phyloP scores from a whole-genome alignment of 2,888 invertebrate species.

The Bugula neritina region DNA sequence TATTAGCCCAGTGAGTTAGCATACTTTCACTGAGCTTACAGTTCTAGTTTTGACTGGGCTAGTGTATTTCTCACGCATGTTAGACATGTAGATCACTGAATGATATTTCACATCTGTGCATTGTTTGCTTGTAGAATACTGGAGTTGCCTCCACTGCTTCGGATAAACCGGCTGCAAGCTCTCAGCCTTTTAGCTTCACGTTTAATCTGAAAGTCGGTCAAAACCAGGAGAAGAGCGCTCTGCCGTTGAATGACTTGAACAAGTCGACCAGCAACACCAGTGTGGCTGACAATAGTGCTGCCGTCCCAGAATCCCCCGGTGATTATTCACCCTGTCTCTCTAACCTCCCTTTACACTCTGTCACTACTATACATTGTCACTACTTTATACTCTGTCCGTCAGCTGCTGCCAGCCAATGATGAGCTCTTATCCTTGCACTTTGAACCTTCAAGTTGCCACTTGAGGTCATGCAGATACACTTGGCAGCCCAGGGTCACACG shows the following conservation, averaged over 20 bases:
- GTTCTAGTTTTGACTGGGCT: too few species aligned
- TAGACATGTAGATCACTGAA: too few species aligned
- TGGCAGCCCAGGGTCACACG: background rate
- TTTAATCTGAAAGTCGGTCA: background rate
- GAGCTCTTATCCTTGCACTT: conserved; percentile 26
- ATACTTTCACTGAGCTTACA: too few species aligned
- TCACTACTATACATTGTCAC: too few species aligned
- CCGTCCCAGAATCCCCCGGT: conserved; percentile 14
- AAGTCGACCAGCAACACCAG: background rate
- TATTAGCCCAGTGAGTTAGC: too few species aligned
- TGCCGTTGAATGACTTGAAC: background rate
- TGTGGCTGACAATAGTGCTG: background rate
- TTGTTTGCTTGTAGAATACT: too few species aligned
- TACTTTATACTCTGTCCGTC: too few species aligned
- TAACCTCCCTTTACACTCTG: too few species aligned
- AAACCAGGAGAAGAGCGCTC: background rate
- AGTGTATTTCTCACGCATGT: too few species aligned
- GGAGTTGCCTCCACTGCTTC: too few species aligned
- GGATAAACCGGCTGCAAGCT: too few species aligned
- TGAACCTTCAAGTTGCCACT: background rate
- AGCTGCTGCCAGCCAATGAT: conserved; percentile 24
- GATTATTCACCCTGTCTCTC: background rate
- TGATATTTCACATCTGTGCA: too few species aligned
- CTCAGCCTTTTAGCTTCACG: background rate
- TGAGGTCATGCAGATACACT: conserved; percentile 12